Conservation (phyloP, 2,888 invertebrate species). For the Spodoptera littoralis region DNA sequence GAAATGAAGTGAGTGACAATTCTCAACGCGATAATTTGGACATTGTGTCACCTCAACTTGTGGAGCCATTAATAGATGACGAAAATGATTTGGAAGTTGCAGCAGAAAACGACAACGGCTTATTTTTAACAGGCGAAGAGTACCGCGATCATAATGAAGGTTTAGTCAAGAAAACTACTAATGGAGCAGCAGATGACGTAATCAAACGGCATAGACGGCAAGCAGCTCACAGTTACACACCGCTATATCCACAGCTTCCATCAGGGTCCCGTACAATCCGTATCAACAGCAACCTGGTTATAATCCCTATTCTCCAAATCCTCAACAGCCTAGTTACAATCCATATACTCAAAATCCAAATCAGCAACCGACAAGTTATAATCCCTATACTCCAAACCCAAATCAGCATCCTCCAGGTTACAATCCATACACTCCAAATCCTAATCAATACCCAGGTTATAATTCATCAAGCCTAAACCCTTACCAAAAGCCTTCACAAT, state of each 20-base stretch:
- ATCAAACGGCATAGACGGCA: slow-evolving; percentile 61
- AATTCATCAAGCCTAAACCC: slow-evolving; percentile 38
- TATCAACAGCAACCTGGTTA: slow-evolving; percentile 45
- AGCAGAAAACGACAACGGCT: slow-evolving; percentile 21
- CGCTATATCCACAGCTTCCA: slow-evolving; percentile 65
- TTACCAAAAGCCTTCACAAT: slow-evolving; percentile 26
- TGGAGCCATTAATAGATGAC: slow-evolving; percentile 12
- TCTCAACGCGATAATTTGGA: slow-evolving; percentile 15
- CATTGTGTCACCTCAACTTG: slow-evolving; percentile 12
- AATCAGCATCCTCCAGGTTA: slow-evolving; percentile 43
- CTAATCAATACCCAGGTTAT: slow-evolving; percentile 41
- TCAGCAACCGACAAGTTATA: slow-evolving; percentile 36
- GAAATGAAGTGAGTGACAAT: slow-evolving; percentile 22
- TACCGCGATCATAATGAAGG: slow-evolving; percentile 15
- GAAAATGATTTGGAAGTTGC: slow-evolving; percentile 29
- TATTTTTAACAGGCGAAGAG: slow-evolving; percentile 5
- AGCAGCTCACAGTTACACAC: slow-evolving; percentile 55
- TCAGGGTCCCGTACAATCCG: slow-evolving; percentile 58
- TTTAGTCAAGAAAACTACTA: slow-evolving; percentile 3
- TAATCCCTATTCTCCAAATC: slow-evolving; percentile 14
- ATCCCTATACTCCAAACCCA: slow-evolving; percentile 51
- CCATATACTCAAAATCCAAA: slow-evolving; percentile 24
- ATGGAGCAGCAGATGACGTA: slow-evolving; percentile 9
- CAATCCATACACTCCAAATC: slow-evolving; percentile 41
- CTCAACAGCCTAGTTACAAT: slow-evolving; percentile 19